Evolutionary conservation across 2,888 invertebrate species (phyloP), one percentile per base, ranked within the genome.

Genomic region (Sisyra nigra): DNA sequence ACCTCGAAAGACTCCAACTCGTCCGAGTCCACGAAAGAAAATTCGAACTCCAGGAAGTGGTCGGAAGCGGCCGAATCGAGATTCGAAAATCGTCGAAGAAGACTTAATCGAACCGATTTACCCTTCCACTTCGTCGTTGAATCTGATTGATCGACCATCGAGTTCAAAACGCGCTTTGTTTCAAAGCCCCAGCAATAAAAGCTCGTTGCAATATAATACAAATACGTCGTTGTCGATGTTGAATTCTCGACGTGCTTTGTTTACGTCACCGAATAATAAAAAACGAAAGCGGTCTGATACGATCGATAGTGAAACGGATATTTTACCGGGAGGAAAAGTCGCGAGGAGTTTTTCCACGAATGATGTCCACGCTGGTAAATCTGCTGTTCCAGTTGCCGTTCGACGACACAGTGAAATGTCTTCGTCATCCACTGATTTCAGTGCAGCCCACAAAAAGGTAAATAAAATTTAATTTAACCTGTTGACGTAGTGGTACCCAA

Each of bases 141-240:
- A 57, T 48, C 24, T 7, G 7, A 24, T 24, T 7, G 43, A 67
- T 19, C 19, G 19, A 7, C 17, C 37, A 14, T 17, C 11, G 19
- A 39, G 29, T 34, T 42, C 77, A 0, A 84, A 81, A 51, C 66
- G 84, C 44, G 82, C 83, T 0, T 58, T 85, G 2, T 85, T 85
- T 52, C 72, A 80, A 51, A 84, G 83, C 55, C 83, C 84, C 2
- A 71, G 56, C 41, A 48, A 50, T 15, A 44, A 40, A 32, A 18
- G 15, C 10, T 14, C 31, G 13, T n/a, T n/a, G n/a, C 8, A 3
- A 39, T 4, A 13, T 19, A 17, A 39, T 19, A n/a, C n/a, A n/a
- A n/a, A n/a, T n/a, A 14, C 31, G 15, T 29, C 40, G 3, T 17
- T 15, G 3, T 32, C 31, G 6, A 18, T 68, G 4, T 69, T 74